phyloP scores from a whole-genome alignment of 1,140 invertebrate genomes.

The Microvelia longipes region DNA sequence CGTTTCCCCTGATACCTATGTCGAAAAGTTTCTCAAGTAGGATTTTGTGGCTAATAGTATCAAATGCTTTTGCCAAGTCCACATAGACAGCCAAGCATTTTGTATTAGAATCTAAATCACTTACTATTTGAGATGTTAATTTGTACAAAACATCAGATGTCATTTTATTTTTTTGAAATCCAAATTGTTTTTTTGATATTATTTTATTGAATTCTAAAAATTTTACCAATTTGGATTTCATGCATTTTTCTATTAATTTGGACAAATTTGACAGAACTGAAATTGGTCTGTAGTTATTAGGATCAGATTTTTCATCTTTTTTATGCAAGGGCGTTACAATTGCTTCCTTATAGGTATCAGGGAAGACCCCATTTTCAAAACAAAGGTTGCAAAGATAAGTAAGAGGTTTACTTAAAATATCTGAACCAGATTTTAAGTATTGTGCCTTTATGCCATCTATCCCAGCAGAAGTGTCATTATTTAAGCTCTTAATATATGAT shows the following conservation, averaged over 20 bases:
- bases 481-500: background rate
- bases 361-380: background rate
- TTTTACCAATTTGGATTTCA: no score
- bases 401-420: background rate
- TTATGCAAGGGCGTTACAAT: no score
- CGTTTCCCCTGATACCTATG: no score
- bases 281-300: no score
- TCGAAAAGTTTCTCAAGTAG: no score
- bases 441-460: background rate
- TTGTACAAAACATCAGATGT: background rate
- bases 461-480: background rate
- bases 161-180: no score
- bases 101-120: background rate
- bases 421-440: background rate
- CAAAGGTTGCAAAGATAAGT: background rate
- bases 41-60: background rate
- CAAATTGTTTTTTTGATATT: no score
- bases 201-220: background rate
- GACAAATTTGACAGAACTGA: no score
- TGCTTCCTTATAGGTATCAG: no score
- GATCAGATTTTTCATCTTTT: no score
- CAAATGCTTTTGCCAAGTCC: background rate
- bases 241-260: no score
- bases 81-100: background rate
- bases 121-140: background rate